Evolutionary conservation across 2,113 vertebrate species (phyloP).

Genomic region (Caretta caretta): DNA sequence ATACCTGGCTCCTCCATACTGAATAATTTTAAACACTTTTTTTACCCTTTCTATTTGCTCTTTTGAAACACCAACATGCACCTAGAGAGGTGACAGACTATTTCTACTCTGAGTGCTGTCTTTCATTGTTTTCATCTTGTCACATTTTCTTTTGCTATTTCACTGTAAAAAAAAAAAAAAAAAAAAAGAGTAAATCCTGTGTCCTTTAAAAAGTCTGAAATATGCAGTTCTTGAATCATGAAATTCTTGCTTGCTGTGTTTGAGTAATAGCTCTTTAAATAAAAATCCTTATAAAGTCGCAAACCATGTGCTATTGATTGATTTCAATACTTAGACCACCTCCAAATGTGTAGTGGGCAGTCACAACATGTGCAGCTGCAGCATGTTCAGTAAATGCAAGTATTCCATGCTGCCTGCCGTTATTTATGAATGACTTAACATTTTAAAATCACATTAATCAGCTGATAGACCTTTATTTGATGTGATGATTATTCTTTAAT

Average conservation of each 20-base stretch:
- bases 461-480: not conserved
- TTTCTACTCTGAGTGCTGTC: not conserved
- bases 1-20: not conserved
- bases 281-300: not conserved
- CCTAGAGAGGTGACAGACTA: not conserved
- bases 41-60: not conserved
- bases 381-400: not conserved
- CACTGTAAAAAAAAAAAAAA: not conserved
- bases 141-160: not conserved
- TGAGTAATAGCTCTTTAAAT: not conserved
- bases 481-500: not conserved
- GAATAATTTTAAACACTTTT: not conserved
- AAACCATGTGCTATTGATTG: not conserved
- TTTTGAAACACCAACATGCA: not conserved
- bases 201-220: not conserved
- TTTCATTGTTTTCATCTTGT: not conserved
- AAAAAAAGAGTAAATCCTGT: not conserved
- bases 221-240: not conserved
- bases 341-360: not conserved
- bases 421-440: not conserved
- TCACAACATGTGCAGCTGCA: not conserved
- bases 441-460: not conserved
- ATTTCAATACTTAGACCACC: not conserved
- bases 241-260: not conserved
- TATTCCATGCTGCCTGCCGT: not conserved